Evolutionary conservation across 2,797 vertebrate species (phyloP).

Genomic region (Aeoliscus strigatus): DNA sequence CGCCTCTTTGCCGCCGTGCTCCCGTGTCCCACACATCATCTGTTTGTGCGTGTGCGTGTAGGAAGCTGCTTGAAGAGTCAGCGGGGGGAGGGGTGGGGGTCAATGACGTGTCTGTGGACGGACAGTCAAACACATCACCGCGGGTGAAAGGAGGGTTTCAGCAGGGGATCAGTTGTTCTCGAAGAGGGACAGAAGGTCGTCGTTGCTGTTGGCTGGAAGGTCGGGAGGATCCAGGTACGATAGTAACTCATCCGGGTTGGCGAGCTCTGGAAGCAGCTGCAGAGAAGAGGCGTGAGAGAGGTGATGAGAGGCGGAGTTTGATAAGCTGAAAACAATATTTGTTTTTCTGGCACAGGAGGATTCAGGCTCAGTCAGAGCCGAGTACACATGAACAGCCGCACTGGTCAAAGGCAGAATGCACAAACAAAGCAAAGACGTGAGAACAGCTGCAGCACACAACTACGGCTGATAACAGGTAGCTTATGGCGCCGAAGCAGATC

Average conservation of each 20-base stretch:
- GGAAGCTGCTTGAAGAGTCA: slow-evolving; percentile 43
- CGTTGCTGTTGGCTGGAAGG: slow-evolving; percentile 97
- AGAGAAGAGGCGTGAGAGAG: slow-evolving; percentile 4
- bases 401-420: slow-evolving; percentile 14
- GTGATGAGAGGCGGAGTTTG: background rate
- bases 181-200: slow-evolving; percentile 97
- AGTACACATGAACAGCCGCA: background rate
- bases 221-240: slow-evolving; percentile 98
- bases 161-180: slow-evolving; percentile 89
- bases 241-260: slow-evolving; percentile 95
- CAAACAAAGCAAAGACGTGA: slow-evolving; percentile 53
- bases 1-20: slow-evolving; percentile 22
- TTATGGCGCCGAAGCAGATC: slow-evolving; percentile 29
- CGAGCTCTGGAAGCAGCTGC: slow-evolving; percentile 96
- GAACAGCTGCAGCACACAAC: slow-evolving; percentile 48
- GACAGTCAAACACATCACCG: slow-evolving; percentile 56
- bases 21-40: slow-evolving; percentile 40
- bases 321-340: background rate
- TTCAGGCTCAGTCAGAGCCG: slow-evolving; percentile 1
- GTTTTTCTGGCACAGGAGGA: background rate
- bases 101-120: slow-evolving; percentile 58
- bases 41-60: slow-evolving; percentile 28
- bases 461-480: slow-evolving; percentile 50
- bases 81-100: no score
- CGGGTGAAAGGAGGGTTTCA: slow-evolving; percentile 11